Evolutionary conservation across 1,140 invertebrate species (phyloP).

Genomic region (Teleopsis dalmanni): DNA sequence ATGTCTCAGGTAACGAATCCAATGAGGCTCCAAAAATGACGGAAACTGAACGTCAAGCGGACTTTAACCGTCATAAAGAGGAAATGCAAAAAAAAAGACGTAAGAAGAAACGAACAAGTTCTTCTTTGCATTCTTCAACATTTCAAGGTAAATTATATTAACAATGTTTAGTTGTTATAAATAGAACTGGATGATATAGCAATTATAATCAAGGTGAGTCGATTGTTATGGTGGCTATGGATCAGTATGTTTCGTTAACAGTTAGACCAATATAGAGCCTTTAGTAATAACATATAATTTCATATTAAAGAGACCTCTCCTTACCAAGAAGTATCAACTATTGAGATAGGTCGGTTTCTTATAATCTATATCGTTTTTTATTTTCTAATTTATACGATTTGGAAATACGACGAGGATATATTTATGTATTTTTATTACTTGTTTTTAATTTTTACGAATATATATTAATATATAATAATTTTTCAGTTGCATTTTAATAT

Average conservation of each 20-base stretch:
- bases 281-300: background rate
- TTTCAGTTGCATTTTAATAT: no score
- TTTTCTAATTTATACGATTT: no score
- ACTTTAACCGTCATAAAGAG: slow-evolving; percentile 67
- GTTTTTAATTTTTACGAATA: no score
- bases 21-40: slow-evolving; percentile 42
- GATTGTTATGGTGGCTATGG: no score
- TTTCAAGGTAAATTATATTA: slow-evolving; percentile 63
- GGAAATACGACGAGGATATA: no score
- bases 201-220: no score
- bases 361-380: no score
- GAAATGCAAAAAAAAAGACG: slow-evolving; percentile 76
- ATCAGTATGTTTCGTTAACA: background rate
- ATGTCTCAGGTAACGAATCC: slow-evolving; percentile 43
- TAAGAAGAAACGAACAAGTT: slow-evolving; percentile 78
- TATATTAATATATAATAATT: no score
- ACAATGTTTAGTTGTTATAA: no score
- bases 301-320: background rate
- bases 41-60: slow-evolving; percentile 42
- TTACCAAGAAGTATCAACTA: no score
- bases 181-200: background rate
- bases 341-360: no score
- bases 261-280: background rate
- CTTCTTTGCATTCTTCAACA: slow-evolving; percentile 73
- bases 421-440: no score